phyloP scores from a whole-genome alignment of 2,797 vertebrate genomes.

The Perodicticus potto region DNA sequence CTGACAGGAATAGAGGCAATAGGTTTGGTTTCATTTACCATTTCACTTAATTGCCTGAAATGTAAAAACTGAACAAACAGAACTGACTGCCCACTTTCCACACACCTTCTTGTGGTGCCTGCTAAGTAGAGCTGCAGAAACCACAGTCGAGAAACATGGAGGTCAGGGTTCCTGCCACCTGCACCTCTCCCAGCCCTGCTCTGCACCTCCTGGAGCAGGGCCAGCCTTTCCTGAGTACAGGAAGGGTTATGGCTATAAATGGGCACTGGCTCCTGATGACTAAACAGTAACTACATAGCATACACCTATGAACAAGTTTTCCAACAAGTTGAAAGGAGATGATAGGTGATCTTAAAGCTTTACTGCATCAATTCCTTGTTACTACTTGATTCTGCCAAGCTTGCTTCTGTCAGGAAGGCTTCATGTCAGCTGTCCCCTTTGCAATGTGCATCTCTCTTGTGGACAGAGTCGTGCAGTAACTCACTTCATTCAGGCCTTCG shows the following conservation, averaged over 20 bases:
- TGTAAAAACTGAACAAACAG: conserved; percentile 71
- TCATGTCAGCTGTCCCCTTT: background rate
- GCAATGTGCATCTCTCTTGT: background rate
- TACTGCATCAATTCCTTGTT: background rate
- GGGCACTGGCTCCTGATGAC: background rate
- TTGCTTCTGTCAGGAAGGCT: background rate
- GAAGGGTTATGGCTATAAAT: background rate
- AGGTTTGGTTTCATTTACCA: conserved; percentile 72
- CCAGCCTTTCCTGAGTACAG: background rate
- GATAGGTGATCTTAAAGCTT: background rate
- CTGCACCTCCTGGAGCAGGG: background rate
- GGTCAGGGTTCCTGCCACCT: conserved; percentile 38
- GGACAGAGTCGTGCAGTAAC: background rate
- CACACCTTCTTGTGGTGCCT: conserved; percentile 49
- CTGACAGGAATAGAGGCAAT: conserved; percentile 65
- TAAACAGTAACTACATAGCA: background rate
- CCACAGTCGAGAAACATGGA: conserved; percentile 45
- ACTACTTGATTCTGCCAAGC: background rate
- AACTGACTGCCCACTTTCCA: conserved; percentile 63
- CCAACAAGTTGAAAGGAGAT: background rate
- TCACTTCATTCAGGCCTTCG: background rate
- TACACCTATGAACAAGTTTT: background rate
- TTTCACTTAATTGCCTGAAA: conserved; percentile 68
- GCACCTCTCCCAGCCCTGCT: background rate
- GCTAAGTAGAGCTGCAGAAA: conserved; percentile 59